Evolutionary conservation across 2,888 invertebrate species (phyloP).

Genomic region (Hypsopygia costalis): DNA sequence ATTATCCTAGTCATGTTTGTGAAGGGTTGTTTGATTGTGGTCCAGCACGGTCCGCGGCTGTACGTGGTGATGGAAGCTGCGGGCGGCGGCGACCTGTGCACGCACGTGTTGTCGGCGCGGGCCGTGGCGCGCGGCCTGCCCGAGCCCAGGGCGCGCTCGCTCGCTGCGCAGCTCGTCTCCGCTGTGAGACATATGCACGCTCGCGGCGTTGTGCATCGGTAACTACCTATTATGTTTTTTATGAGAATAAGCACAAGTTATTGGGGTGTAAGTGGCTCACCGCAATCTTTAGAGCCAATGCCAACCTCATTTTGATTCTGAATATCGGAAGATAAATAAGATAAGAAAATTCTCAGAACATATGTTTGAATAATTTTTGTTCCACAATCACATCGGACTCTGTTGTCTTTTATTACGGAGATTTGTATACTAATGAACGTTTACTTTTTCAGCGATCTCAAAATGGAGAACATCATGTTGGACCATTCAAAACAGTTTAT

Average conservation of each 20-base stretch:
- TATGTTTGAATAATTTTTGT: no score
- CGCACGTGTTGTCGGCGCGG: constrained; percentile 76
- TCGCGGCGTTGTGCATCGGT: constrained; percentile 85
- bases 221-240: no score
- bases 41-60: constrained; percentile 84
- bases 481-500: constrained; percentile 84
- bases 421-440: constrained; percentile 13
- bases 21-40: no score
- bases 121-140: constrained; percentile 69
- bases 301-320: no score
- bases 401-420: no score
- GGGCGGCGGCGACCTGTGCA: constrained; percentile 85
- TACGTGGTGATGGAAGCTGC: constrained; percentile 88
- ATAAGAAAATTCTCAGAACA: no score
- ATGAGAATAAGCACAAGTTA: no score
- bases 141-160: constrained; percentile 76
- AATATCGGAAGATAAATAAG: no score
- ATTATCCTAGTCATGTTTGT: no score
- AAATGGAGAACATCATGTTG: constrained; percentile 90
- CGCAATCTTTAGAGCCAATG: no score
- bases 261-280: no score
- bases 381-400: no score
- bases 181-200: constrained; percentile 85
- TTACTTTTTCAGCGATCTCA: constrained; percentile 82
- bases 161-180: constrained; percentile 84